phyloP scores from a whole-genome alignment of 1,140 invertebrate species.

The Eupeodes corollae region DNA sequence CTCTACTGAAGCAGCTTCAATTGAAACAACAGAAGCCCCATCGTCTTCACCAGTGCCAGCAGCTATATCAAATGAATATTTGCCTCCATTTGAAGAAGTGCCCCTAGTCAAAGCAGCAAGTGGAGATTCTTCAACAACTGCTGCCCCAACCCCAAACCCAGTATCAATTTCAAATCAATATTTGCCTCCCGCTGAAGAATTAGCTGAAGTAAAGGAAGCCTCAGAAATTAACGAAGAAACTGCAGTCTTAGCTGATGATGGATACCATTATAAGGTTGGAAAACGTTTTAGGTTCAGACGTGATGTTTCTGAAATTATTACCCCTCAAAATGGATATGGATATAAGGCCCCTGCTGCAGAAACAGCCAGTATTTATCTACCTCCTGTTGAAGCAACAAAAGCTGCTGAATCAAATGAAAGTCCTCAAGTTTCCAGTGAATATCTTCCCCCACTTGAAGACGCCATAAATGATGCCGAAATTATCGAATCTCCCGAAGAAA shows the following conservation, averaged over 20 bases:
- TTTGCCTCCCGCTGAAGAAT: slow-evolving; percentile 15
- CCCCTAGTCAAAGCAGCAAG: too few species aligned
- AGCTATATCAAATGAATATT: too few species aligned
- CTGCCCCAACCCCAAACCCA: slow-evolving; percentile 4
- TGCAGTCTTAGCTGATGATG: slow-evolving; percentile 16
- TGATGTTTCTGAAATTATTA: slow-evolving; percentile 20
- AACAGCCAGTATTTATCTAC: background rate
- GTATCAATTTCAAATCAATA: slow-evolving; percentile 14
- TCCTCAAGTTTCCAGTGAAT: slow-evolving; percentile 9
- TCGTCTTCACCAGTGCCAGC: too few species aligned
- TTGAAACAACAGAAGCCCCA: background rate
- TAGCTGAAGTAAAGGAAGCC: slow-evolving; percentile 2
- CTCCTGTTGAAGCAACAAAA: background rate
- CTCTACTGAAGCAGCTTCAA: too few species aligned
- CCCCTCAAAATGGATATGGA: background rate
- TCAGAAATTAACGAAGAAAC: slow-evolving; percentile 2
- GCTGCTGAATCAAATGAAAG: background rate
- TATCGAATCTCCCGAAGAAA: slow-evolving; percentile 3
- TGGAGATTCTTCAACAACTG: slow-evolving; percentile 10
- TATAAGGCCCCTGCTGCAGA: background rate
- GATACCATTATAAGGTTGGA: slow-evolving; percentile 28
- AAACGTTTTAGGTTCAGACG: slow-evolving; percentile 19
- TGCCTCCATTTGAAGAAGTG: too few species aligned
- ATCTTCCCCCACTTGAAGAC: slow-evolving; percentile 20
- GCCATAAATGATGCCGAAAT: slow-evolving; percentile 6